Conservation (phyloP, 1,140 invertebrate genomes). For the Bombus terrestris region DNA sequence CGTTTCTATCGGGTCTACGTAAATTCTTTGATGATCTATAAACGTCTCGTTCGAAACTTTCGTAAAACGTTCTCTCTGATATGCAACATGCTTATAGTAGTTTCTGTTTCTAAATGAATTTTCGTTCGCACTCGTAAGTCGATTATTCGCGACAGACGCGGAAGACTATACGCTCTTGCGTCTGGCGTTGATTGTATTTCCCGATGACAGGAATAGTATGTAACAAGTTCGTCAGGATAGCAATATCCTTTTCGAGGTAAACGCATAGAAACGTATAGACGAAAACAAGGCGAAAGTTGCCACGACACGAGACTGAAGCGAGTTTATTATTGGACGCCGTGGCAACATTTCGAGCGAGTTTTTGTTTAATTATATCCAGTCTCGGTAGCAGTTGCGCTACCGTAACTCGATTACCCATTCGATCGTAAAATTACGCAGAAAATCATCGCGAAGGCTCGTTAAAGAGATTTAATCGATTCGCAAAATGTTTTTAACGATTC, state of each 20-base stretch:
- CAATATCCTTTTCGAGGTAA: conserved; percentile 15
- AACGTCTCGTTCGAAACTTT: neutral
- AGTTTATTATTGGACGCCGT: conserved; percentile 21
- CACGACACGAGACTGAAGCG: neutral
- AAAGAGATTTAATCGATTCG: neutral
- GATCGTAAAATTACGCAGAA: neutral
- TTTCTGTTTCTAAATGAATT: neutral
- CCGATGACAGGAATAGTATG: conserved; percentile 6
- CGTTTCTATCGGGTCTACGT: neutral
- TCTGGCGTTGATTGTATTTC: conserved; percentile 32
- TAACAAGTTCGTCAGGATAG: conserved; percentile 32
- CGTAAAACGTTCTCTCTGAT: neutral
- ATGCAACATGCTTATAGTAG: neutral
- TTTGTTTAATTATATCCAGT: conserved; percentile 38
- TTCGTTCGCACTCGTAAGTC: neutral
- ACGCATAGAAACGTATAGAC: conserved; percentile 5
- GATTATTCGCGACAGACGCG: neutral
- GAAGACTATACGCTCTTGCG: neutral
- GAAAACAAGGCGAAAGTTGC: neutral
- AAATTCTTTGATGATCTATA: neutral
- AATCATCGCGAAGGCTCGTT: neutral
- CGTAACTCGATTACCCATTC: neutral
- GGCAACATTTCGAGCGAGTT: neutral
- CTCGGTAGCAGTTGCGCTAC: neutral
- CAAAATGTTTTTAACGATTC: conserved; percentile 26